Evolutionary conservation across 2,113 vertebrate species (phyloP).

Genomic region (Lophura nycthemera): DNA sequence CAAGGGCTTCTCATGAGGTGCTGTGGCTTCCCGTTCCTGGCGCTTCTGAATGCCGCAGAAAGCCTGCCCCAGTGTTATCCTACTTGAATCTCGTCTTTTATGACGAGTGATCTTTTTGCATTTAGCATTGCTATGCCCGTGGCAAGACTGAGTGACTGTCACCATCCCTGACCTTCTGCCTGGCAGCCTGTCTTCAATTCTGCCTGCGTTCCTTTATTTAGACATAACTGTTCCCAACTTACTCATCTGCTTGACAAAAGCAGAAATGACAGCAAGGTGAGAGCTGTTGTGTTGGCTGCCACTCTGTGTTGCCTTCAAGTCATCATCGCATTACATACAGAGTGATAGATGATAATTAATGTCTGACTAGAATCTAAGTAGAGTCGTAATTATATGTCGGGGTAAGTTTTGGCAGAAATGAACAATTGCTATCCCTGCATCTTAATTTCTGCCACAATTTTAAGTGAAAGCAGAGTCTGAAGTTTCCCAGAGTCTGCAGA

Average conservation of each 20-base stretch:
- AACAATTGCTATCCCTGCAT: neutral
- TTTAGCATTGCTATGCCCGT: neutral
- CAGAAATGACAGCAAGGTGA: neutral
- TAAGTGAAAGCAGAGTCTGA: neutral
- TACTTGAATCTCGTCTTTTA: neutral
- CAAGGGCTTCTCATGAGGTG: neutral
- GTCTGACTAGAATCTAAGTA: neutral
- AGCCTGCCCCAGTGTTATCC: neutral
- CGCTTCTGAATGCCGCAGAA: accelerated
- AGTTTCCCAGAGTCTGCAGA: neutral
- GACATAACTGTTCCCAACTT: slow-evolving; percentile 2
- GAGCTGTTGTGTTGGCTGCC: neutral
- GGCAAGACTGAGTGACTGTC: neutral
- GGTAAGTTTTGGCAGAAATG: neutral
- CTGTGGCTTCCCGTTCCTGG: accelerated
- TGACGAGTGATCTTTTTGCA: neutral
- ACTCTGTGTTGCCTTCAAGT: neutral
- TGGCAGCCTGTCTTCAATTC: neutral
- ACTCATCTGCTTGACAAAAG: neutral
- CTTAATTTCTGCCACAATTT: neutral
- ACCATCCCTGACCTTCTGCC: neutral
- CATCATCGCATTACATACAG: neutral
- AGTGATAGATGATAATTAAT: neutral
- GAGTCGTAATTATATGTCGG: neutral
- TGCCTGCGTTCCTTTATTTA: neutral